phyloP scores from a whole-genome alignment of 2,797 vertebrate genomes.

The Ciconia nigra region DNA sequence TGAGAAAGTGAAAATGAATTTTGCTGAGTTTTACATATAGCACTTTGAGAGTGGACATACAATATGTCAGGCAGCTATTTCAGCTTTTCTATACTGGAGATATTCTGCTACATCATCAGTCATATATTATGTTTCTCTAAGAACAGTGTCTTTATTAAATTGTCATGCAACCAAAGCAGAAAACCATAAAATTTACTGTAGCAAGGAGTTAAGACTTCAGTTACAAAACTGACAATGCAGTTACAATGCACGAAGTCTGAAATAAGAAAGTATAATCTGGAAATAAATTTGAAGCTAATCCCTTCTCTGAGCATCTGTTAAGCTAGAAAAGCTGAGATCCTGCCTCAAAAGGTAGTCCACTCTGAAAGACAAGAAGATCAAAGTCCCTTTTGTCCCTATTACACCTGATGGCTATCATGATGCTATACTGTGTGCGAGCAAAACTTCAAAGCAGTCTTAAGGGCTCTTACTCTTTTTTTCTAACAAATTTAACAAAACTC shows the following conservation, averaged over 20 bases:
- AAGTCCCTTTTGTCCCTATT: conserved; percentile 17
- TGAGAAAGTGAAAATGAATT: background rate
- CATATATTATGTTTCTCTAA: background rate
- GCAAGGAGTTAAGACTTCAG: background rate
- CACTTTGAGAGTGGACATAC: background rate
- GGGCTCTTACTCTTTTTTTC: background rate
- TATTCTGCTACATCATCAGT: background rate
- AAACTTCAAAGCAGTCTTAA: conserved; percentile 46
- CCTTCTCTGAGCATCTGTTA: background rate
- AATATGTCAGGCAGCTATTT: background rate
- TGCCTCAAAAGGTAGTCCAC: background rate
- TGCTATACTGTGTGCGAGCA: background rate
- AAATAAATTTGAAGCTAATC: conserved; percentile 22
- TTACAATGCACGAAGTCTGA: background rate
- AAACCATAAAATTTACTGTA: background rate
- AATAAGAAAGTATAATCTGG: background rate
- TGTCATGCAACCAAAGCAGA: background rate
- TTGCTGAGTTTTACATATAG: background rate
- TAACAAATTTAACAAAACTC: conserved; percentile 20
- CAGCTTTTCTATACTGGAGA: background rate
- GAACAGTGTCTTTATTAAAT: background rate
- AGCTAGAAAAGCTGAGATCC: background rate
- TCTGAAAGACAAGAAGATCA: conserved; percentile 9
- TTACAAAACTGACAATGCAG: background rate
- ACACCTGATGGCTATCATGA: conserved; percentile 13